Evolutionary conservation across 2,888 invertebrate genomes (phyloP).

Genomic region (Drosophila neutralis): DNA sequence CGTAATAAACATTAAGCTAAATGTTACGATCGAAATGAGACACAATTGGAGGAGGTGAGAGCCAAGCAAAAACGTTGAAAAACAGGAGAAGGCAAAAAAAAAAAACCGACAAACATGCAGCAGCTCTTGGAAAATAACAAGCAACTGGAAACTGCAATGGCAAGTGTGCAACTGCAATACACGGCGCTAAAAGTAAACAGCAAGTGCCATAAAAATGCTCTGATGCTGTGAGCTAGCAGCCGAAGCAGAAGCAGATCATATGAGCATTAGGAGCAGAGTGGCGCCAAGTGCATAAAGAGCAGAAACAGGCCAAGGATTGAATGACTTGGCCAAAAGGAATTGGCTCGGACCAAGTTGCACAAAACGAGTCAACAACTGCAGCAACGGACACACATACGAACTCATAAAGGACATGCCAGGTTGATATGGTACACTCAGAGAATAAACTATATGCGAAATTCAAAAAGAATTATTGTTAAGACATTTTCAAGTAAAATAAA

Average conservation of each 20-base stretch:
- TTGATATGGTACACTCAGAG: conserved; percentile 20
- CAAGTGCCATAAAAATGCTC: conserved; percentile 71
- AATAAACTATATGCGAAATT: background rate
- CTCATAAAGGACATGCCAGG: conserved; percentile 57
- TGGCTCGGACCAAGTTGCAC: conserved; percentile 66
- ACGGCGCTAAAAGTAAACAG: conserved; percentile 57
- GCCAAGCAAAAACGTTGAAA: conserved; percentile 12
- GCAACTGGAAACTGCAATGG: conserved; percentile 52
- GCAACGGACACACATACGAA: conserved; percentile 31
- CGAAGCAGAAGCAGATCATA: conserved; percentile 58
- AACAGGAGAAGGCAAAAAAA: background rate
- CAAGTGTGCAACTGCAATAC: conserved; percentile 14
- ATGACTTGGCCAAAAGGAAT: conserved; percentile 68
- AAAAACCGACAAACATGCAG: conserved; percentile 30
- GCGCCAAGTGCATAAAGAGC: conserved; percentile 64
- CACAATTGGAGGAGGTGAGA: conserved; percentile 39
- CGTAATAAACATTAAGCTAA: conserved; percentile 68
- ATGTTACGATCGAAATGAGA: conserved; percentile 77
- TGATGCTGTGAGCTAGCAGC: conserved; percentile 33
- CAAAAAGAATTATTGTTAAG: background rate
- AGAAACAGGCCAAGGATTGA: conserved; percentile 63
- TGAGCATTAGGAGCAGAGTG: conserved; percentile 52
- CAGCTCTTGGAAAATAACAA: conserved; percentile 43
- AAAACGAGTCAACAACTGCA: conserved; percentile 75
- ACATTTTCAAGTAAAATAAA: background rate